Evolutionary conservation across 2,888 invertebrate species (phyloP).

Genomic region (Stictocephala bisonia): DNA sequence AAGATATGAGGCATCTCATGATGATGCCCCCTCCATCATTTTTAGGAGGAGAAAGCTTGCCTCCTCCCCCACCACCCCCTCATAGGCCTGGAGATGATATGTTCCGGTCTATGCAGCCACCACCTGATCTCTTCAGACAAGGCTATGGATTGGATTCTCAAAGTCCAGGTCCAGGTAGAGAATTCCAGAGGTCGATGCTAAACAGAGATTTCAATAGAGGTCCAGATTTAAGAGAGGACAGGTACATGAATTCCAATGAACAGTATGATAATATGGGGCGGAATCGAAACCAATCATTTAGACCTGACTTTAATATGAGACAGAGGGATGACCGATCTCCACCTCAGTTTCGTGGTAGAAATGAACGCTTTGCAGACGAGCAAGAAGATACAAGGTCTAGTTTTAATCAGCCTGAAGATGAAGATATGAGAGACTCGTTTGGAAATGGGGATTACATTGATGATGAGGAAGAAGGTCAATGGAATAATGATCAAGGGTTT

Average conservation of each 20-base stretch:
- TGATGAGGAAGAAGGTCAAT: slow-evolving; percentile 45
- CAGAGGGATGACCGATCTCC: slow-evolving; percentile 57
- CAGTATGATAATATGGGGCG: neutral
- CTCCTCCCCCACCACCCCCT: neutral
- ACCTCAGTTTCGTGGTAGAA: slow-evolving; percentile 56
- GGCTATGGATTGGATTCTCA: neutral
- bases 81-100: neutral
- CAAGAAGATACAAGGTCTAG: slow-evolving; percentile 55
- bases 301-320: slow-evolving; percentile 58
- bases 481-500: slow-evolving; percentile 14
- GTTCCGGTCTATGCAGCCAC: slow-evolving; percentile 3
- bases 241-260: slow-evolving; percentile 5
- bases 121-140: slow-evolving; percentile 10
- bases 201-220: neutral
- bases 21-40: slow-evolving; percentile 38
- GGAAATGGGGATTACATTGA: slow-evolving; percentile 54
- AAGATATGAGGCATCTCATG: slow-evolving; percentile 43
- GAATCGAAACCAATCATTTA: slow-evolving; percentile 3
- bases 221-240: slow-evolving; percentile 2
- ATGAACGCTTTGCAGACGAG: slow-evolving; percentile 67
- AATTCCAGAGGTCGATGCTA: too few relatives aligned
- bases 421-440: slow-evolving; percentile 57
- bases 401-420: slow-evolving; percentile 52
- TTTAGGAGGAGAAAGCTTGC: neutral
- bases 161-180: neutral